Evolutionary conservation across 2,113 vertebrate genomes (phyloP).

Genomic region (Oryzias woworae): DNA sequence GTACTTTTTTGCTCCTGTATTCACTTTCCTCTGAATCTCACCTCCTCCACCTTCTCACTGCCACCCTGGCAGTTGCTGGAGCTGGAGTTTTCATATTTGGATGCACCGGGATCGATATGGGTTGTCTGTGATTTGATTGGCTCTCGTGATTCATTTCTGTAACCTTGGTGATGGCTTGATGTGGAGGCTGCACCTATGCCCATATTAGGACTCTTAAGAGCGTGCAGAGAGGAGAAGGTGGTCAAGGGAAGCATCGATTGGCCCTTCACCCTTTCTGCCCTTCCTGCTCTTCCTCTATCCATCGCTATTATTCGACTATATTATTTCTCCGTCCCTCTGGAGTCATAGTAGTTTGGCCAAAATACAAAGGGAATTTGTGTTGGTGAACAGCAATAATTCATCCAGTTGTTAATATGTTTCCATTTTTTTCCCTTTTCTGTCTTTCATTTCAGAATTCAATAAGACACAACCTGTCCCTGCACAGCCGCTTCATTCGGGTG

Average conservation of each 20-base stretch:
- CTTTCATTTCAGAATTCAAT: slow-evolving; percentile 89
- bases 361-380: slow-evolving; percentile 58
- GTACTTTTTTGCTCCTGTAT: slow-evolving; percentile 58
- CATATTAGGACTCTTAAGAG: slow-evolving; percentile 73
- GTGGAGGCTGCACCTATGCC: slow-evolving; percentile 68
- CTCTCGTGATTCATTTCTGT: slow-evolving; percentile 77
- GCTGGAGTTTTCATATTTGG: slow-evolving; percentile 64
- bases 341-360: slow-evolving; percentile 49
- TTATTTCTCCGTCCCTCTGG: slow-evolving; percentile 35
- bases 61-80: slow-evolving; percentile 51
- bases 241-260: slow-evolving; percentile 73
- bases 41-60: slow-evolving; percentile 14
- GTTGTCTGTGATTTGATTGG: slow-evolving; percentile 76
- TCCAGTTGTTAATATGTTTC: slow-evolving; percentile 41
- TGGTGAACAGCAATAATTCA: slow-evolving; percentile 53
- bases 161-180: slow-evolving; percentile 80
- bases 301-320: slow-evolving; percentile 47
- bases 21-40: slow-evolving; percentile 52
- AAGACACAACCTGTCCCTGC: slow-evolving; percentile 95
- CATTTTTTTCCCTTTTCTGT: slow-evolving; percentile 18
- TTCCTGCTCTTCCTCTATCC: slow-evolving; percentile 51
- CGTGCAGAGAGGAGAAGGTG: slow-evolving; percentile 62
- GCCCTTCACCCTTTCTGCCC: slow-evolving; percentile 60
- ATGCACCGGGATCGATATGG: slow-evolving; percentile 72
- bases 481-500: slow-evolving; percentile 96